These are phyloP conservation scores for Calidris pugnax DNA, from an alignment of 2,113 vertebrate species.

Conservation along the genomic window DNA sequence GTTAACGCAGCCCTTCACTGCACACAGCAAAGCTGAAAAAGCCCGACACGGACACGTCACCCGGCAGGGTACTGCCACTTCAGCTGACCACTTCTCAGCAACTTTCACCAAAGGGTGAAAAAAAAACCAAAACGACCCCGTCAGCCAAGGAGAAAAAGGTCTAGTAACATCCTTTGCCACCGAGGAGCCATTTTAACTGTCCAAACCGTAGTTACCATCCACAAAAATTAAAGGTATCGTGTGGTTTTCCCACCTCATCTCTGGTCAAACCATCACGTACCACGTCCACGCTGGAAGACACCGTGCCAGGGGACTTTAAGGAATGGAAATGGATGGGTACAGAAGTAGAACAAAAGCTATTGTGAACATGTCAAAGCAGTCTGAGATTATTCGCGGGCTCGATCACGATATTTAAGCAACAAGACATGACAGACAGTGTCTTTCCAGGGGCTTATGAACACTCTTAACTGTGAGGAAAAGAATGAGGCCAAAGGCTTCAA, in stretches of 20 bases:
- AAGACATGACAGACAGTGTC: constrained; percentile 59
- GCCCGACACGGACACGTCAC: constrained; percentile 72
- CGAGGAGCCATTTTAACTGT: neutral
- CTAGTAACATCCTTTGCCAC: neutral
- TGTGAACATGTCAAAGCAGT: constrained; percentile 63
- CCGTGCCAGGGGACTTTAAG: neutral
- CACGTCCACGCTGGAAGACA: neutral
- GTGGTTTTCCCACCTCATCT: constrained; percentile 22
- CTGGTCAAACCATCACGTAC: neutral
- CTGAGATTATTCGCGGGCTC: constrained; percentile 53
- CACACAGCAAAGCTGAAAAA: constrained; percentile 49
- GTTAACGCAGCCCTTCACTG: constrained; percentile 50
- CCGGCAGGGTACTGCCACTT: constrained; percentile 44
- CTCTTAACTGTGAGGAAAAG: constrained; percentile 63
- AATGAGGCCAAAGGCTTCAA: constrained; percentile 70
- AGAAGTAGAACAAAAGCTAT: constrained; percentile 66
- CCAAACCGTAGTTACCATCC: neutral
- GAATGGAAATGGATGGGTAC: constrained; percentile 33
- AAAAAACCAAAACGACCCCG: neutral
- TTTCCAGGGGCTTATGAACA: constrained; percentile 53
- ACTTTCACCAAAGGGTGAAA: constrained; percentile 12
- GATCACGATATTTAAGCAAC: constrained; percentile 64
- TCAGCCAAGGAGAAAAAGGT: neutral
- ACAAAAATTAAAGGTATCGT: constrained; percentile 15
- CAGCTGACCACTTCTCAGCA: constrained; percentile 51